These are phyloP conservation scores for Eulemur mongoz DNA, from an alignment of 2,797 vertebrate genomes.

Conservation along the genomic window DNA sequence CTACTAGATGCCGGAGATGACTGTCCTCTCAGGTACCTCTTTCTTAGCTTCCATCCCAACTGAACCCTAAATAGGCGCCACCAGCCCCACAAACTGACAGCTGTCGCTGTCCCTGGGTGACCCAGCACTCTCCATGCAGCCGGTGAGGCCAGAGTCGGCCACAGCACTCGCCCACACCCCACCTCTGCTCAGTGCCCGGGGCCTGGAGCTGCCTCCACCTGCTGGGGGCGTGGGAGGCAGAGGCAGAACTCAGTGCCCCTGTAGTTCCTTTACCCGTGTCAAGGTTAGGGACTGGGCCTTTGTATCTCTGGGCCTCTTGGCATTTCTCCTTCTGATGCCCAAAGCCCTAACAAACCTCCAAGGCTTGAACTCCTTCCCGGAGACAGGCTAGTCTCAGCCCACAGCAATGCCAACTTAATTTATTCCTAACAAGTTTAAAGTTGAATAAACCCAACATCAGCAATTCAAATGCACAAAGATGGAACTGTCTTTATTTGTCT, in stretches of 20 bases:
- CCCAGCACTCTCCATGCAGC: too few species aligned
- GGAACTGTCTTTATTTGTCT: background rate
- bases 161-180: rapidly evolving
- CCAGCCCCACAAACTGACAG: too few species aligned
- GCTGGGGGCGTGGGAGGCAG: background rate
- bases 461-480: background rate
- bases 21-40: background rate
- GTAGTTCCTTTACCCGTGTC: background rate
- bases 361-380: background rate
- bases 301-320: background rate
- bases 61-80: background rate
- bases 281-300: too few species aligned
- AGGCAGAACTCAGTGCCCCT: background rate
- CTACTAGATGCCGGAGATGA: background rate
- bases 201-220: background rate
- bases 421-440: background rate
- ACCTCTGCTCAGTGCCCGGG: background rate
- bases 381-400: background rate
- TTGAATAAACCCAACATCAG: background rate
- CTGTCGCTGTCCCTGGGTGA: background rate
- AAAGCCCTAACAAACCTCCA: background rate
- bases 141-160: background rate
- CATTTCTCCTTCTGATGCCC: background rate
- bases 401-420: too few species aligned
- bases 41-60: slow-evolving; percentile 60